Conservation (phyloP, 2,888 invertebrate species). For the Nemotelus pantherinus region DNA sequence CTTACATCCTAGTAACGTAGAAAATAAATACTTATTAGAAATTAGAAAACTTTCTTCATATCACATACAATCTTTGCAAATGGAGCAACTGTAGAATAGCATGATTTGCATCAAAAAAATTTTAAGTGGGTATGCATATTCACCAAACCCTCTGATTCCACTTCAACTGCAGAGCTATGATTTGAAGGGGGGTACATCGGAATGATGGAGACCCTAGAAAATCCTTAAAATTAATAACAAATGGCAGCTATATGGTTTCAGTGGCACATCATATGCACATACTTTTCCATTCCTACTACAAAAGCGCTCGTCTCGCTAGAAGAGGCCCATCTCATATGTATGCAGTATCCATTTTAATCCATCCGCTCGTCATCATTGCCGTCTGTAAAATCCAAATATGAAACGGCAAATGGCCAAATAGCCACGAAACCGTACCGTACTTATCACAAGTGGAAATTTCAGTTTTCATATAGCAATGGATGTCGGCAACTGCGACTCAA, state of each 20-base stretch:
- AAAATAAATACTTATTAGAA: too few species aligned
- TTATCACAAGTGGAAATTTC: constrained; percentile 40
- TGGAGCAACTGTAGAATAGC: too few species aligned
- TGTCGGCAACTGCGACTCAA: not conserved
- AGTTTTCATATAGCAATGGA: constrained; percentile 25
- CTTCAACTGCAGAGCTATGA: too few species aligned
- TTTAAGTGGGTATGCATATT: too few species aligned
- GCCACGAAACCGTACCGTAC: constrained; percentile 35
- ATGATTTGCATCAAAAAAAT: too few species aligned
- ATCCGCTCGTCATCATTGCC: not conserved
- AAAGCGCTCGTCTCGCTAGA: constrained; percentile 1
- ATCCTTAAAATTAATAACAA: constrained; percentile 38
- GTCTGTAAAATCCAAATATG: constrained; percentile 11
- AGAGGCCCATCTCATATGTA: constrained; percentile 12
- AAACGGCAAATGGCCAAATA: constrained; percentile 39
- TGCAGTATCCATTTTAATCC: not conserved
- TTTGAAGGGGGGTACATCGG: not conserved
- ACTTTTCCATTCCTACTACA: not conserved
- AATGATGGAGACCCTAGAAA: constrained; percentile 10
- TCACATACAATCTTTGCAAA: too few species aligned
- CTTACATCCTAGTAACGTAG: too few species aligned
- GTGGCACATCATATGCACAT: constrained; percentile 5
- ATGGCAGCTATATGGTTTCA: not conserved
- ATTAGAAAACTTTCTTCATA: too few species aligned
- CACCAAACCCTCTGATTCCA: too few species aligned